Conservation (phyloP, 1,140 invertebrate species). For the Pygmarrhopalites habei region DNA sequence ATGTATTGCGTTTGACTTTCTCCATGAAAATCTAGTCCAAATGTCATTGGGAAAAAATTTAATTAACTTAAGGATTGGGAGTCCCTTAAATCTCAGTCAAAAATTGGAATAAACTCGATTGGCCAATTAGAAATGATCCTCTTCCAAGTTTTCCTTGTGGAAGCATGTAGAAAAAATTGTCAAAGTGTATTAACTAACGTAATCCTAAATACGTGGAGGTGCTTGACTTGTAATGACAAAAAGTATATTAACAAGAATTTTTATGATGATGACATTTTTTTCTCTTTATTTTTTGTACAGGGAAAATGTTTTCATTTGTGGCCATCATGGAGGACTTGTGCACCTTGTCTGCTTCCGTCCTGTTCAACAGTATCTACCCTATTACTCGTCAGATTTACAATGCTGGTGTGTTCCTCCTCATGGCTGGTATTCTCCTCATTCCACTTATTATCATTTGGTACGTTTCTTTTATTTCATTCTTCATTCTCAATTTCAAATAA, state of each 20-base stretch:
- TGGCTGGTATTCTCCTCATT: slow-evolving; percentile 40
- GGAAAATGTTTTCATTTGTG: slow-evolving; percentile 47
- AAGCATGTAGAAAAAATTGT: no score
- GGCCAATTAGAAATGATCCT: no score
- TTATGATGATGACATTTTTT: slow-evolving; percentile 5
- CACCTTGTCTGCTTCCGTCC: slow-evolving; percentile 42
- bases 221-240: background rate
- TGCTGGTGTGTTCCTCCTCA: slow-evolving; percentile 41
- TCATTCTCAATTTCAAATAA: no score
- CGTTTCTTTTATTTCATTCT: no score
- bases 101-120: no score
- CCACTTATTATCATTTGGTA: slow-evolving; percentile 39
- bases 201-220: background rate
- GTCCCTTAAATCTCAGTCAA: no score
- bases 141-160: no score
- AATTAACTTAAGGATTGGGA: no score
- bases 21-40: no score
- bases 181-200: background rate
- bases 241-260: background rate
- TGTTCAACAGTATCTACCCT: slow-evolving; percentile 47
- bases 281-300: slow-evolving; percentile 40
- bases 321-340: slow-evolving; percentile 45
- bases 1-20: no score
- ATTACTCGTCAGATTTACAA: slow-evolving; percentile 43
- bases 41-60: no score